Percentiles rank a stretch among this genome's conserved stretches.
Evolutionary conservation across 2,888 invertebrate genomes (phyloP).

Genomic region (Amblyteles armatorius): DNA sequence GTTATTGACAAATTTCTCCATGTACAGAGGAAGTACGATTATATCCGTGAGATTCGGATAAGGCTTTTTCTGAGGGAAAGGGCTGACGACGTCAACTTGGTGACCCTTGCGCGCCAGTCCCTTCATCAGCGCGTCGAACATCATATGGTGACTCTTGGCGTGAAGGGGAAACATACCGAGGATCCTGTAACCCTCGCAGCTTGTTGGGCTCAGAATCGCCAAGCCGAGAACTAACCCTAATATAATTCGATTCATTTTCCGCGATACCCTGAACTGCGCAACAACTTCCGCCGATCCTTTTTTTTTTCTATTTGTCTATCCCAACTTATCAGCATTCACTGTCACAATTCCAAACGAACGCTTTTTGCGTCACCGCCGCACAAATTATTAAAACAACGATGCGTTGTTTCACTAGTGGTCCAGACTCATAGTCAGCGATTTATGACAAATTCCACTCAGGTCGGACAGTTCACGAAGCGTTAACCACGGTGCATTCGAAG

Average conservation of each 20-base stretch:
- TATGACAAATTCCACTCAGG: not conserved
- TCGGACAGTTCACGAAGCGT: not conserved
- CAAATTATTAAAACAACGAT: not conserved
- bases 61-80: slow-evolving; percentile 67
- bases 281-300: not conserved
- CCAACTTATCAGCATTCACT: not conserved
- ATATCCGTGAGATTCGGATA: slow-evolving; percentile 68
- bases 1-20: slow-evolving; percentile 60
- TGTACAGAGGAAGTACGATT: slow-evolving; percentile 50
- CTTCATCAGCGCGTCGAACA: slow-evolving; percentile 83
- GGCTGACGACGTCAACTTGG: slow-evolving; percentile 79
- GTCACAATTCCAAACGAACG: not conserved
- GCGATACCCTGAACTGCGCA: not conserved
- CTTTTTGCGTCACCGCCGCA: not conserved
- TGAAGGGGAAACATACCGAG: slow-evolving; percentile 84
- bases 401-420: not conserved
- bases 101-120: slow-evolving; percentile 84
- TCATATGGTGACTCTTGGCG: slow-evolving; percentile 85
- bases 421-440: not conserved
- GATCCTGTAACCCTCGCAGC: slow-evolving; percentile 66
- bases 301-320: not conserved
- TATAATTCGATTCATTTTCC: slow-evolving; percentile 26
- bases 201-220: slow-evolving; percentile 22
- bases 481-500: not conserved
- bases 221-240: slow-evolving; percentile 14